Base-by-base conservation (phyloP, 2,113 vertebrate species). In the Chrysemys picta region DNA sequence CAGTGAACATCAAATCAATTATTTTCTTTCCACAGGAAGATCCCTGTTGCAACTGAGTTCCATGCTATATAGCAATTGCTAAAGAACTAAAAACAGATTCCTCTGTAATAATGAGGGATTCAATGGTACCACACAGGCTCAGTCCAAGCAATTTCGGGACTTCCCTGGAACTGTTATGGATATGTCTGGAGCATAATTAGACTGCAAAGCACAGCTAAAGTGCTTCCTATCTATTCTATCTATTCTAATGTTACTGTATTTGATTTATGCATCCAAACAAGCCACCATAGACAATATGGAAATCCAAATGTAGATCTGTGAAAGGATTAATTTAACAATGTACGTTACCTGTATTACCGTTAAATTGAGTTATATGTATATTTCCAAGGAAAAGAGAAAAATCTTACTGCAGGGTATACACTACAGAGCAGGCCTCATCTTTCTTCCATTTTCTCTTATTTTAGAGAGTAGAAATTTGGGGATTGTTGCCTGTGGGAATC, bases 221-320 rank as follows among this genome's bases (percentile, higher is more conserved):
- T 38, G 56, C 19, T 62, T 49, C 13, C 42, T 75, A 0, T 35
- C 82, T 38, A 75, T 53, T 65, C 45, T 45, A 45, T 45, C 45
- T 45, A 45, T 45, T 45, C 45, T 45, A 45, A 45, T 45, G 56
- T 94, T 38, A 69, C 56, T 69, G 7, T 69, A 25, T 81, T 83
- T 29, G 24, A 45, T 85, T 91, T 75, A 57, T 25, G 42, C 13
- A 52, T 17, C 6, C 9, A 49, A 54, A 53, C 27, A 83, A 31
- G 13, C 19, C 65, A 50, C 49, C 75, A 21, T 14, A 11, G 9
- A 56, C 27, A 17, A 82, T 50, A 8, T 0, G 0, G 62, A 65
- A 1, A 22, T 93, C 76, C 59, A 78, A 72, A 84, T 17, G 1
- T 80, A 38, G 84, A 45, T 79, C 62, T 27, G 6, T 65, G 29